Percentiles rank a stretch among this genome's conserved stretches.
Conservation (phyloP, 2,797 vertebrate genomes). For the Macroramphosus scolopax region DNA sequence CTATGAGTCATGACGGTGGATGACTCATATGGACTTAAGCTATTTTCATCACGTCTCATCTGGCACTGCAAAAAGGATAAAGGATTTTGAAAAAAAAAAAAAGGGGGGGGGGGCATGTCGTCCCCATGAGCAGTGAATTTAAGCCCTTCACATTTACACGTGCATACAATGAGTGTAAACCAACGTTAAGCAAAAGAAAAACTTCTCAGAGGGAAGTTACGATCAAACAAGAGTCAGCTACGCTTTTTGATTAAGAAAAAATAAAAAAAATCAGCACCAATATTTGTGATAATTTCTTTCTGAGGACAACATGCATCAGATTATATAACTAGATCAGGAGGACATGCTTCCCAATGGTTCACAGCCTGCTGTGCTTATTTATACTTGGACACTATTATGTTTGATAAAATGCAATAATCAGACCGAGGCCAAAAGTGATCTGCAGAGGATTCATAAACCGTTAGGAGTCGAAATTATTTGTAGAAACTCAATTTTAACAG, state of each 20-base stretch:
- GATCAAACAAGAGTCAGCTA: not conserved
- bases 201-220: not conserved
- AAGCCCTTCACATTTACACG: conserved; percentile 7
- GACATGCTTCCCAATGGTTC: not conserved
- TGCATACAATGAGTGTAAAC: conserved; percentile 30
- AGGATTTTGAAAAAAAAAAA: not conserved
- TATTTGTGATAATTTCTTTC: not conserved
- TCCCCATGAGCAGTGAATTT: not conserved
- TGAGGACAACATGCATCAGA: not conserved
- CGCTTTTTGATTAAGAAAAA: not conserved
- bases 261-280: not conserved
- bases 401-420: conserved; percentile 5
- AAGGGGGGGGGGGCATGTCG: no score
- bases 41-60: no score
- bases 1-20: no score
- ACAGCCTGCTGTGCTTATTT: not conserved
- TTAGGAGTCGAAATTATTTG: not conserved
- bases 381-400: not conserved
- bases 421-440: not conserved
- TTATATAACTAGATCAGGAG: no score
- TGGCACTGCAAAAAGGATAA: no score
- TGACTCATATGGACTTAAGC: no score
- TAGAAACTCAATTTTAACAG: conserved; percentile 4
- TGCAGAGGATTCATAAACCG: conserved; percentile 2
- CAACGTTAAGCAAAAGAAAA: not conserved